Base-by-base conservation (phyloP, 2,888 invertebrate genomes). In the Coelogynopora nodosa region DNA sequence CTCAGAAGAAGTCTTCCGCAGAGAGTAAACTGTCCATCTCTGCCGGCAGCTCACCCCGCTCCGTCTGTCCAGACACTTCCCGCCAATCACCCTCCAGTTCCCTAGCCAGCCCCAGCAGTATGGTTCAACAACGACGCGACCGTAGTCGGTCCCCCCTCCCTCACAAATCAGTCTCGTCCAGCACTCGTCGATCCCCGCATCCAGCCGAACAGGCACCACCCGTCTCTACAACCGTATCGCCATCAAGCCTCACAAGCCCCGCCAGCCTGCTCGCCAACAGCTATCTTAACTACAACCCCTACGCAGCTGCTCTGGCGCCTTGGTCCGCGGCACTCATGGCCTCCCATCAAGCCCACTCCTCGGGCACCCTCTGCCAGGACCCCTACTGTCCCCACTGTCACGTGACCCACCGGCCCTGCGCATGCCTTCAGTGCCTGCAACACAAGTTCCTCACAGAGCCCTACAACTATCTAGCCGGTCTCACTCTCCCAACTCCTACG, bases 311-410 rank as follows among this genome's bases (percentile, higher is more conserved):
- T 2, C 30, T 31, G 1, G 82, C 27, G 13, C 82, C 82, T 2
- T 82, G 82, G 82, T 31, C 82, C 29, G 31, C 82, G 30, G 30
- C 31, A 29, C 82, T 74, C 74, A 74, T 74, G 74, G 74, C 74
- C 27, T 74, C 74, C 5, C 74, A 74, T 23, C n/a, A n/a, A n/a
- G 74, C 74, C 23, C 74, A 74, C 74, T 74, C 74, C 5, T 5
- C 74, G 2, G 74, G 74, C 18, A 26, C 74, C 23, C 5, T 74
- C 23, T 74, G 74, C 27, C 74, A 74, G 74, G 74, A 74, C 74
- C 74, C 74, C 2, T 74, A 74, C 74, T 74, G 74, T 74, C 74
- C 74, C 5, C 74, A 74, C 74, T 74, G 74, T 26, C 74, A 74
- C 74, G 74, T 74, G 18, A 74, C 74, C 27, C 74, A 74, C 23